phyloP scores from a whole-genome alignment of 2,113 vertebrate genomes.

The Mobula birostris region DNA sequence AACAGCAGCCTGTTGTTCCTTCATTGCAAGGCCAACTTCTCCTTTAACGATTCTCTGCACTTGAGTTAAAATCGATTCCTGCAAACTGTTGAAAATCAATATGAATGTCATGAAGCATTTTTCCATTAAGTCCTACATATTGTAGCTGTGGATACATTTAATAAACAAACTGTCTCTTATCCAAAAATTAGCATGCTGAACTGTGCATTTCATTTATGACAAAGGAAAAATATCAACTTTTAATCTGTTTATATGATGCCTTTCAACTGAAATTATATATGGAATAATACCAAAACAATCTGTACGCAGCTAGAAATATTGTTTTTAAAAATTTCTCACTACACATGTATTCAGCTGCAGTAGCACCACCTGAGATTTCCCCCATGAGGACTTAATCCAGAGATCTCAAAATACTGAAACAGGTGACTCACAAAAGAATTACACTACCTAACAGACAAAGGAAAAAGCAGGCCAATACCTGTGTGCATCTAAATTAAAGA shows the following conservation, averaged over 20 bases:
- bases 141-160: neutral
- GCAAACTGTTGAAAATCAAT: constrained; percentile 62
- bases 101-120: neutral
- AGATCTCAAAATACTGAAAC: neutral
- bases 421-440: neutral
- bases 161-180: neutral
- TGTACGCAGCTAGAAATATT: neutral
- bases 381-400: neutral
- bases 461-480: neutral
- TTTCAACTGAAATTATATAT: neutral
- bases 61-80: constrained; percentile 87
- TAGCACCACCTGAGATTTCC: neutral
- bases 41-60: constrained; percentile 93
- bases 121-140: neutral
- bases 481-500: neutral
- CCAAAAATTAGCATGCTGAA: neutral
- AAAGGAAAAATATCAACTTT: neutral
- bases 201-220: neutral
- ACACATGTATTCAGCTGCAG: neutral
- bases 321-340: neutral
- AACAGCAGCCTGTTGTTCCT: constrained; percentile 89
- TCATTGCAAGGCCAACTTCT: constrained; percentile 89
- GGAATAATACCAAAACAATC: neutral
- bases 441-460: neutral
- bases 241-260: neutral